A percentile compares a stretch with the other conserved stretches of the same genome.
Conservation (phyloP, 2,888 invertebrate species). For the Trachelus tabidus region DNA sequence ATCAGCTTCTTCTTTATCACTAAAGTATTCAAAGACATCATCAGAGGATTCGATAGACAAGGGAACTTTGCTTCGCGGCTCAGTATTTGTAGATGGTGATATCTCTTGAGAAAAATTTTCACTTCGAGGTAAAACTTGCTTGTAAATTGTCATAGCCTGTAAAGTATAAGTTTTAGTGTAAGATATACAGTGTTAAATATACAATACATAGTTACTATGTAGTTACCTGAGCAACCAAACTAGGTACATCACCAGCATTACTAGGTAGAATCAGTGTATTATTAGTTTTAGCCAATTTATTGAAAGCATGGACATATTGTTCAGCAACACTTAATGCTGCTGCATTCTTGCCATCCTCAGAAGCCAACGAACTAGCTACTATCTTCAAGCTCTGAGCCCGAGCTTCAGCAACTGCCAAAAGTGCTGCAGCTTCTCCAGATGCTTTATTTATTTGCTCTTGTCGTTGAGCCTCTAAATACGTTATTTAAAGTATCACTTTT, state of each 20-base stretch:
- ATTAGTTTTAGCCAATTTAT: conserved; percentile 89
- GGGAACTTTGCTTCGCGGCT: conserved; percentile 17
- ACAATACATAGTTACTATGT: background rate
- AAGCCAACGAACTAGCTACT: conserved; percentile 76
- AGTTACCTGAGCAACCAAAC: conserved; percentile 81
- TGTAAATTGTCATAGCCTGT: conserved; percentile 66
- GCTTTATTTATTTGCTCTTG: conserved; percentile 96
- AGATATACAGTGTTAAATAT: background rate
- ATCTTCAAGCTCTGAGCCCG: conserved; percentile 84
- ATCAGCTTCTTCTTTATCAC: conserved; percentile 63
- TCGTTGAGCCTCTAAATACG: conserved; percentile 83
- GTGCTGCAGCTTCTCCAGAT: conserved; percentile 90
- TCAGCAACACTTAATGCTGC: conserved; percentile 94
- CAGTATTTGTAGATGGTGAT: conserved; percentile 4
- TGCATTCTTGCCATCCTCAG: conserved; percentile 85
- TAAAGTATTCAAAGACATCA: conserved; percentile 60
- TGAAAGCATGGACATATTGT: conserved; percentile 94
- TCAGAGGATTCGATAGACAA: conserved; percentile 38
- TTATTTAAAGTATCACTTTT: conserved; percentile 10
- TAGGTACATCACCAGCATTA: conserved; percentile 85
- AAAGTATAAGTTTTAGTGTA: conserved; percentile 16
- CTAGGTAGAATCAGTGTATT: conserved; percentile 96
- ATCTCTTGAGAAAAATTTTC: conserved; percentile 8
- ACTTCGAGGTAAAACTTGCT: conserved; percentile 53
- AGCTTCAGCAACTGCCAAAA: conserved; percentile 92